A percentile compares a stretch with the other conserved stretches of the same genome.
Evolutionary conservation across 2,113 vertebrate genomes (phyloP).

Genomic region (Bothrops jararaca): DNA sequence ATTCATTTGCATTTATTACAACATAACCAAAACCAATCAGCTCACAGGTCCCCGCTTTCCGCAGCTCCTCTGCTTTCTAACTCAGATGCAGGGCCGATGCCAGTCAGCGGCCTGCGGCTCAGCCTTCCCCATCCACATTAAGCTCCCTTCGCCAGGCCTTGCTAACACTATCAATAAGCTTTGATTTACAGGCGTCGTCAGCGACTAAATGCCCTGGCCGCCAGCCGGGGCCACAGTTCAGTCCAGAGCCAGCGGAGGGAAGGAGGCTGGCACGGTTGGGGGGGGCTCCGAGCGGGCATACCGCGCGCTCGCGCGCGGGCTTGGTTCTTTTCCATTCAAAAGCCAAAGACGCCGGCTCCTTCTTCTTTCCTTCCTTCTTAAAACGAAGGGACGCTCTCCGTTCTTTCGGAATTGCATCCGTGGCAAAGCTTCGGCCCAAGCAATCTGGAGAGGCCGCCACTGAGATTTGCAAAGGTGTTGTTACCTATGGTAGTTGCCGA

Average conservation of each 20-base stretch:
- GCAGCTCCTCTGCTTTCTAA: no score
- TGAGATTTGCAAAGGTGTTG: neutral
- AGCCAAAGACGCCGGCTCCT: fast-evolving
- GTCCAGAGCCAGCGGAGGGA: neutral
- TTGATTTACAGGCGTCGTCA: conserved; percentile 31
- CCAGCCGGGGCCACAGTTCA: neutral
- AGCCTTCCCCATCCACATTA: neutral
- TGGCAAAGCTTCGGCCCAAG: neutral
- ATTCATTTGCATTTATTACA: no score
- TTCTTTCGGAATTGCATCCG: neutral
- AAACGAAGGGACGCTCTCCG: neutral
- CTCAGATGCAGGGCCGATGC: no score
- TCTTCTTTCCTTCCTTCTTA: neutral
- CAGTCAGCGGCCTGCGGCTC: no score
- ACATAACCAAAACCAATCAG: no score
- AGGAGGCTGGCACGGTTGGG: neutral
- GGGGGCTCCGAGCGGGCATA: no score
- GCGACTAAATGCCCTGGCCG: conserved; percentile 25
- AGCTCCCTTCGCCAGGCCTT: neutral
- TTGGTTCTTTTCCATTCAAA: neutral
- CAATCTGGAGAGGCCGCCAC: neutral
- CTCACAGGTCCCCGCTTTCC: no score
- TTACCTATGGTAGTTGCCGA: no score
- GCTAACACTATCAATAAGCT: conserved; percentile 39
- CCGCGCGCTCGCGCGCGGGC: no score